Base-by-base conservation (phyloP, 2,888 invertebrate species). In the Eupithecia dodoneata region DNA sequence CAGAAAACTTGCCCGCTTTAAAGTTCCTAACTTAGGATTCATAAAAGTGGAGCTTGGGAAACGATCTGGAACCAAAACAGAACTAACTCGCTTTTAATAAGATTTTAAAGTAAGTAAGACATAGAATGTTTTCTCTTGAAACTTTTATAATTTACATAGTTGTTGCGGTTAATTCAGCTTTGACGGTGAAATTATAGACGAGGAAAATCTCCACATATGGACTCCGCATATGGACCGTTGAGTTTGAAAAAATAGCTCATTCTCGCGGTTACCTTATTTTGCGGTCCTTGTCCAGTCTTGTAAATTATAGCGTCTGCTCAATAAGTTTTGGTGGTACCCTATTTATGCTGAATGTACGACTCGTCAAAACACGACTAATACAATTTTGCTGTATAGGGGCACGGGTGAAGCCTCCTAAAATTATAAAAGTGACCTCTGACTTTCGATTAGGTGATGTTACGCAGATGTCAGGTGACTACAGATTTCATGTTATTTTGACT, bases 1-100 rank as follows among this genome's bases (percentile, higher is more conserved):
- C n/a, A 45, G 47, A 18, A 70, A 70, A 70, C 70, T 70, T 70
- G 12, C 45, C 47, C 70, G 70, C 18, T 18, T 30, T 45, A 47
- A 44, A 69, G 69, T 45, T 45, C 44, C 42, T 41, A 41, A 41
- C 65, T 42, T 7, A 44, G 67, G n/a, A 45, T 70, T 47, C 47
- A 70, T 70, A 70, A 47, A 47, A 70, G 18, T 45, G 12, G 47
- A 12, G 30, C 47, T 70, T 47, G 12, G 47, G 3, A 69, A 69
- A 5, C 70, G 45, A 47, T 70, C 18, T 47, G 12, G 47, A 47
- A 70, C 47, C 18, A 70, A 70, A 47, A 45, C 45, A 45, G 45
- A 45, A 1, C 45, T 45, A 45, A 42, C 42, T 30, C 30, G 15
- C 13, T 66, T 66, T 66, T 13, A 66, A 66, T 42, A 41, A 3